phyloP scores from a whole-genome alignment of 2,797 vertebrate species.

The Leuciscus waleckii region DNA sequence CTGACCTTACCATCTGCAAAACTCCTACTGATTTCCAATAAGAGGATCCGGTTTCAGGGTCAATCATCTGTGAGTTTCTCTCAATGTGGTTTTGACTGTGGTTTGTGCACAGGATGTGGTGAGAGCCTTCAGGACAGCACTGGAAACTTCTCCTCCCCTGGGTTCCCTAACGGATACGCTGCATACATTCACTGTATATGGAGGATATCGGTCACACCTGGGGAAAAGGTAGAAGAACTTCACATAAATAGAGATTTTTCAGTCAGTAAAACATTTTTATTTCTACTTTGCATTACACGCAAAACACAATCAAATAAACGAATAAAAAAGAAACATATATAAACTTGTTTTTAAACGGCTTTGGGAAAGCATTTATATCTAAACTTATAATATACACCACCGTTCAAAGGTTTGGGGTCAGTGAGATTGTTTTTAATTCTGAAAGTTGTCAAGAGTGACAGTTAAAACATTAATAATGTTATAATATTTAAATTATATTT shows the following conservation, averaged over 20 bases:
- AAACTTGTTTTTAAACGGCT: not conserved
- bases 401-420: not conserved
- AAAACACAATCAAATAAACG: not conserved
- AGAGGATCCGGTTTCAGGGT: conserved; percentile 24
- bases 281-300: not conserved
- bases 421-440: not conserved
- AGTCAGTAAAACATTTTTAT: not conserved
- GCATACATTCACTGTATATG: conserved; percentile 97
- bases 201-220: conserved; percentile 97
- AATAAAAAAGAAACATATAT: too few relatives aligned
- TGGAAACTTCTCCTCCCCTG: conserved; percentile 96
- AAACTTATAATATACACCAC: not conserved
- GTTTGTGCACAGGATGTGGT: conserved; percentile 84
- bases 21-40: conserved; percentile 25
- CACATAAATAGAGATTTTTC: conserved; percentile 11
- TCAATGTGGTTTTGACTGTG: conserved; percentile 30
- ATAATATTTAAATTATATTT: too few relatives aligned
- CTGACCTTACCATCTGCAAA: conserved; percentile 30
- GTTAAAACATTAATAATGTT: not conserved
- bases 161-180: conserved; percentile 95
- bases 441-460: not conserved
- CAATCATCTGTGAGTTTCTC: conserved; percentile 16
- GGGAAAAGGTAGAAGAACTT: conserved; percentile 88
- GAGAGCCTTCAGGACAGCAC: conserved; percentile 96
- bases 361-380: not conserved